These are phyloP conservation scores for Campoletis sonorensis DNA, from an alignment of 1,140 invertebrate species.

Conservation along the genomic window DNA sequence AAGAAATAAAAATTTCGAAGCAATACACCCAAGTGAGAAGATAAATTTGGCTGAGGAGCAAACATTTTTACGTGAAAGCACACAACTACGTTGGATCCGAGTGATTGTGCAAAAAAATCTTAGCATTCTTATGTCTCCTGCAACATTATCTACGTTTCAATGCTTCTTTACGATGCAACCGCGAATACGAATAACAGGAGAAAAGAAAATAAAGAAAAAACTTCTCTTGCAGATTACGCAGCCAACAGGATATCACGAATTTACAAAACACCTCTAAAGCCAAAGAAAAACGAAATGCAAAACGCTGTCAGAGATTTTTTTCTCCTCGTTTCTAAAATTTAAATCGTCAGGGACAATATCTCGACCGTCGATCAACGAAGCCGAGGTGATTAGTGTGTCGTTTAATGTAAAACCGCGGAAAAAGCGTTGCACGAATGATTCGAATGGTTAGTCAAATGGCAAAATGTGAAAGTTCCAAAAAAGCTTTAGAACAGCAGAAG, in stretches of 20 bases:
- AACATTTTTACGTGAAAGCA: slow-evolving; percentile 16
- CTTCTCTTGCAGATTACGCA: neutral
- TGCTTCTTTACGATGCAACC: slow-evolving; percentile 4
- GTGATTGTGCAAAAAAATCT: neutral
- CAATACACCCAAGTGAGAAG: neutral
- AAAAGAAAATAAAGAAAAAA: neutral
- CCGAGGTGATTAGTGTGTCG: too few relatives aligned
- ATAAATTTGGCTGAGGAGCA: slow-evolving; percentile 58
- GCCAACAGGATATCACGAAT: too few relatives aligned
- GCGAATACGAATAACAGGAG: neutral
- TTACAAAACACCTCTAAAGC: neutral
- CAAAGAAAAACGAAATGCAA: too few relatives aligned
- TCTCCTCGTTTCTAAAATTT: too few relatives aligned
- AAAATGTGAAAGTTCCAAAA: neutral
- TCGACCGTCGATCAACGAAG: too few relatives aligned
- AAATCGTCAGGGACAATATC: neutral
- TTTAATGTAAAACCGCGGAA: too few relatives aligned
- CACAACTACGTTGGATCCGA: neutral
- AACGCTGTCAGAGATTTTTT: too few relatives aligned
- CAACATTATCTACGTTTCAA: neutral
- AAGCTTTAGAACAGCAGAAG: neutral
- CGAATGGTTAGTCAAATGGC: too few relatives aligned
- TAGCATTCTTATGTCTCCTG: neutral
- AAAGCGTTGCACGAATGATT: too few relatives aligned
- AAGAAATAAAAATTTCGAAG: slow-evolving; percentile 3